Percentiles rank a stretch among this genome's conserved stretches.
phyloP scores from a whole-genome alignment of 2,113 vertebrate species.

The Caretta caretta region DNA sequence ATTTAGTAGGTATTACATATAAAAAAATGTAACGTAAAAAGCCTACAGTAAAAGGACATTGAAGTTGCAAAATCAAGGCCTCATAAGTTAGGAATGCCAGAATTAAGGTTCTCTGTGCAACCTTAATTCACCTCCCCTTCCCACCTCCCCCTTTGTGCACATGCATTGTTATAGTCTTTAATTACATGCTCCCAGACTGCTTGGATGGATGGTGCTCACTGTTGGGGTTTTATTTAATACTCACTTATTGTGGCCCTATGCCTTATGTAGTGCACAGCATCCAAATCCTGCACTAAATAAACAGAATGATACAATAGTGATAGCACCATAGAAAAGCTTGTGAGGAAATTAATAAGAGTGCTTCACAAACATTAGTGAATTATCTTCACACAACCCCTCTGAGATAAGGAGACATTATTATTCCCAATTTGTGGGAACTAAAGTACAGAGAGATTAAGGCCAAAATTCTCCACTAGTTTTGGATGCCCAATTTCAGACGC shows the following conservation, averaged over 20 bases:
- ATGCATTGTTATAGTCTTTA: not conserved
- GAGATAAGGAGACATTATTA: not conserved
- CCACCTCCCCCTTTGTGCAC: rapidly evolving
- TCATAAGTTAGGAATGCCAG: not conserved
- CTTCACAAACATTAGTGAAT: not conserved
- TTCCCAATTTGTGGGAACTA: not conserved
- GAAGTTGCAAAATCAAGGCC: not conserved
- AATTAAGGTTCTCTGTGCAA: not conserved
- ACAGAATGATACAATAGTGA: not conserved
- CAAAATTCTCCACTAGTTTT: not conserved
- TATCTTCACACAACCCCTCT: not conserved
- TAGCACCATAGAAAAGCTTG: not conserved
- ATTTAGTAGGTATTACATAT: not conserved
- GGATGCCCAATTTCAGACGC: not conserved
- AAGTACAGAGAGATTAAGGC: not conserved
- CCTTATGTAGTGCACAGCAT: not conserved
- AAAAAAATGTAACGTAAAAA: not conserved
- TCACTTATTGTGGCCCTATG: not conserved
- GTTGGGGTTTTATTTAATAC: not conserved
- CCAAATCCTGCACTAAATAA: not conserved
- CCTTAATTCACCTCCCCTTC: not conserved
- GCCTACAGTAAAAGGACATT: not conserved
- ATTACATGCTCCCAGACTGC: not conserved
- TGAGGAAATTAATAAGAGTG: too few species aligned
- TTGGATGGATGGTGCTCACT: not conserved